phyloP scores from a whole-genome alignment of 2,113 vertebrate genomes.

The Triplophysa rosa region DNA sequence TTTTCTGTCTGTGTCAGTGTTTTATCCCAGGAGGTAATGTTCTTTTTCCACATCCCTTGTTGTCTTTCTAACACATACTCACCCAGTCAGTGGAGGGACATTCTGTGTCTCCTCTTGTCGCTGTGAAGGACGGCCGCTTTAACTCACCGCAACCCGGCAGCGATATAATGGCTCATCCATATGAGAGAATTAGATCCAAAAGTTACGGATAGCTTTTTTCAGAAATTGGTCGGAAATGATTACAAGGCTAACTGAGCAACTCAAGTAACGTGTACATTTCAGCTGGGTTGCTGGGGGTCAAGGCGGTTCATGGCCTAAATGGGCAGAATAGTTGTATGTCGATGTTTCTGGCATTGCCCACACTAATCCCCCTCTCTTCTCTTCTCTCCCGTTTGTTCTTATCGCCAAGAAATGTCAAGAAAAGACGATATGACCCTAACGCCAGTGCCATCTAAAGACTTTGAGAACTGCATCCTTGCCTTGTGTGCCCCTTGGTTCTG shows the following conservation, averaged over 20 bases:
- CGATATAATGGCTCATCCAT: not conserved
- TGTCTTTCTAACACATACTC: constrained; percentile 52
- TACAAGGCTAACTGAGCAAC: not conserved
- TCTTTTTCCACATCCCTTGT: constrained; percentile 50
- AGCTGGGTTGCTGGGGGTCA: constrained; percentile 34
- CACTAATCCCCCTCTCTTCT: constrained; percentile 65
- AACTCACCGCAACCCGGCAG: constrained; percentile 45
- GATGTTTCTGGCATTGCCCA: constrained; percentile 42
- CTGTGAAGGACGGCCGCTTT: constrained; percentile 31
- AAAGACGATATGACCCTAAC: constrained; percentile 95
- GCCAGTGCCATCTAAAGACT: constrained; percentile 86
- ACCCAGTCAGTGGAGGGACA: constrained; percentile 40
- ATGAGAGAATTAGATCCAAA: not conserved
- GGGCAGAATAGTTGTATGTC: constrained; percentile 43
- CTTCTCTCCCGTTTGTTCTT: constrained; percentile 64
- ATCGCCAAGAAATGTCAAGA: constrained; percentile 96
- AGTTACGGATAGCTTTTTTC: not conserved
- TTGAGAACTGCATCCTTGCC: constrained; percentile 64
- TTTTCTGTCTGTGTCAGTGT: constrained; percentile 56
- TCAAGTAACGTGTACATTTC: not conserved
- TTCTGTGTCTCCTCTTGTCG: constrained; percentile 38
- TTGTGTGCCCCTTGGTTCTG: constrained; percentile 70
- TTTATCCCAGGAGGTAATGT: constrained; percentile 55
- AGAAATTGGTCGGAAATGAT: not conserved
- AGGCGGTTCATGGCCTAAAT: constrained; percentile 36